Evolutionary conservation across 2,113 vertebrate species (phyloP), one percentile per base, ranked within the genome.

Genomic region (Glaucomys volans): DNA sequence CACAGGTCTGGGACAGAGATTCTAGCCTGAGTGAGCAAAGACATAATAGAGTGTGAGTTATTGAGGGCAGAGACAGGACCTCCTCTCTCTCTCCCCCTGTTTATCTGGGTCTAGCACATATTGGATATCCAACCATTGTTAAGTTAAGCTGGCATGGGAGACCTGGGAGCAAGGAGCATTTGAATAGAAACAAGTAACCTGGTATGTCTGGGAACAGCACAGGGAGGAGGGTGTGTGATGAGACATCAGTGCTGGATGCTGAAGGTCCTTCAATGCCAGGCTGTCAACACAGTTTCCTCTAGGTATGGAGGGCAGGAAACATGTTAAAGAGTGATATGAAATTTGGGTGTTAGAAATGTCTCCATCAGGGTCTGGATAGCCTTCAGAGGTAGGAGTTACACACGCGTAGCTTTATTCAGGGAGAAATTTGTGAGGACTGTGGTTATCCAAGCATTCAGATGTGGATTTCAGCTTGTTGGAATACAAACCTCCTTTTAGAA

Each of bases 141-240:
- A 9, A 35, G 5, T 28, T 79, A 74, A 47, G 17, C 37, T 52
- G 52, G 59, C 35, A 22, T 24, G 22, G 59, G 86, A 84, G 50
- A 37, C 76, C 64, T 6, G 8, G 50, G 32, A 52, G 9, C 35
- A 24, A 44, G 44, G 47, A 71, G 28, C 80, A 80, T 64, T 32
- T 44, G 24, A 50, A 64, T n/a, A n/a, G 66, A 50, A 81, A 30
- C 42, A 66, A 75, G 14, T 37, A 57, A 59, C 62, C 74, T 14
- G 1, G 2, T 0, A 4, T 16, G 10, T 28, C 35, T 82, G 52
- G 0, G 4, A n/a, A 2, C 3, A 52, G 17, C 28, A 0, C 4
- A 44, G 32, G n/a, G 24, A n/a, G n/a, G 7, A 11, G 8, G 11
- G 28, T 11, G 5, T 12, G 54, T 69, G 77, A 35, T 2, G 16